phyloP scores from a whole-genome alignment of 2,113 vertebrate species.

The Strix aluco region DNA sequence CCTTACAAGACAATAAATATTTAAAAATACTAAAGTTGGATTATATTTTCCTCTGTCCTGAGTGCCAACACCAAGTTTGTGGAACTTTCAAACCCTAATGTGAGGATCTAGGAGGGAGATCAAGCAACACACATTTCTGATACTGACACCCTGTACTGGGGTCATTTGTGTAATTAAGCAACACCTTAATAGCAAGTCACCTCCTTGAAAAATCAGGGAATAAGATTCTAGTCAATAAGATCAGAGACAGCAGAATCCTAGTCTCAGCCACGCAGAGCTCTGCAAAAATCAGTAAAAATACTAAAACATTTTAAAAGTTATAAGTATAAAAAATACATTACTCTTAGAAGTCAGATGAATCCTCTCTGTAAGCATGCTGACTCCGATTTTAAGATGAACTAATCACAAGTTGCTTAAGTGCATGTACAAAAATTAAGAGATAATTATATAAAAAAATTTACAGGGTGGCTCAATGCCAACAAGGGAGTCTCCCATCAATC shows the following conservation, averaged over 20 bases:
- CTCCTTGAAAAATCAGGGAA: not conserved
- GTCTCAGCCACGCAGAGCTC: not conserved
- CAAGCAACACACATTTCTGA: not conserved
- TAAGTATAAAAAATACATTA: not conserved
- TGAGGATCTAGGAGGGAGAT: not conserved
- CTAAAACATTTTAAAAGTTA: not conserved
- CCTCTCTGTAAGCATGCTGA: not conserved
- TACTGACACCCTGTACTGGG: not conserved
- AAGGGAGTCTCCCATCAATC: slow-evolving; percentile 31
- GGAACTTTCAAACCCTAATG: not conserved
- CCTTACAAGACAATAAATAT: not conserved
- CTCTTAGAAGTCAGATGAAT: not conserved
- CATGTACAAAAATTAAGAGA: slow-evolving; percentile 31
- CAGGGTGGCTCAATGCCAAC: slow-evolving; percentile 22
- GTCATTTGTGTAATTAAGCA: not conserved
- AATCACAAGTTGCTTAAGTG: not conserved
- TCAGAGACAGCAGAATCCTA: not conserved
- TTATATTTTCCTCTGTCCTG: not conserved
- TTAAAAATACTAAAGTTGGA: not conserved
- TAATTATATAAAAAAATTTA: slow-evolving; percentile 19
- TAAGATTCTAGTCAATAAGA: not conserved
- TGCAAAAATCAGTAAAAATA: not conserved
- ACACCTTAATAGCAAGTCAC: not conserved
- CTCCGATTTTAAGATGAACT: not conserved
- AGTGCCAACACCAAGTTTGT: not conserved